These are phyloP conservation scores for Agrotis ipsilon DNA, from an alignment of 2,888 invertebrate genomes.

Conservation along the genomic window DNA sequence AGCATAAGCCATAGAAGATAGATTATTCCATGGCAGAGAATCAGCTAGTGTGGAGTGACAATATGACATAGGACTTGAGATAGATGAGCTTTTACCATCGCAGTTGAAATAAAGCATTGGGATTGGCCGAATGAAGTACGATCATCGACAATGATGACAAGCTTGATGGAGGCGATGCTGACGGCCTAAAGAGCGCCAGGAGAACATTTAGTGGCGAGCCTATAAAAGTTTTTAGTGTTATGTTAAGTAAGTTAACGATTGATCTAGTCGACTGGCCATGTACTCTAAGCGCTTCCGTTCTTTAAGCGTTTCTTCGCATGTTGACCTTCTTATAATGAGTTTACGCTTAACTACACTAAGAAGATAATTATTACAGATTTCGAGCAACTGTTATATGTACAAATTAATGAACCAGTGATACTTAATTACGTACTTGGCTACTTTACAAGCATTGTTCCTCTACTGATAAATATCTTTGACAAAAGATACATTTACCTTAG, in stretches of 20 bases:
- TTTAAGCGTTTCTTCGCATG: slow-evolving; percentile 3
- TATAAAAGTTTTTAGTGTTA: not conserved
- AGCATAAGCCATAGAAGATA: not conserved
- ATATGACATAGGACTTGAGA: too few species aligned
- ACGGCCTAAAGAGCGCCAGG: not conserved
- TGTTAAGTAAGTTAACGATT: not conserved
- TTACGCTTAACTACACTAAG: slow-evolving; percentile 13
- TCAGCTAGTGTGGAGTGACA: not conserved
- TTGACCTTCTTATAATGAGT: not conserved
- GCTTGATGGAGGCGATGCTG: not conserved
- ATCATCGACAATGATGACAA: not conserved
- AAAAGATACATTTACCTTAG: not conserved
- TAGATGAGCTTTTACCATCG: not conserved
- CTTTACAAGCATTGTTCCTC: slow-evolving; percentile 18
- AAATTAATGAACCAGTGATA: slow-evolving; percentile 44
- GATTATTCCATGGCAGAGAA: not conserved
- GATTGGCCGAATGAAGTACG: not conserved
- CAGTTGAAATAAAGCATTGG: not conserved
- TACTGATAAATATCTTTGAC: not conserved
- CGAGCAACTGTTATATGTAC: slow-evolving; percentile 15
- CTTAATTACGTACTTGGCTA: slow-evolving; percentile 9
- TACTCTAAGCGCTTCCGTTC: not conserved
- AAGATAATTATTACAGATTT: slow-evolving; percentile 38
- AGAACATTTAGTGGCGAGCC: not conserved
- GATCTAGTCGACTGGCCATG: too few species aligned